phyloP scores from a whole-genome alignment of 2,888 invertebrate genomes.

The Dynastes grantii region DNA sequence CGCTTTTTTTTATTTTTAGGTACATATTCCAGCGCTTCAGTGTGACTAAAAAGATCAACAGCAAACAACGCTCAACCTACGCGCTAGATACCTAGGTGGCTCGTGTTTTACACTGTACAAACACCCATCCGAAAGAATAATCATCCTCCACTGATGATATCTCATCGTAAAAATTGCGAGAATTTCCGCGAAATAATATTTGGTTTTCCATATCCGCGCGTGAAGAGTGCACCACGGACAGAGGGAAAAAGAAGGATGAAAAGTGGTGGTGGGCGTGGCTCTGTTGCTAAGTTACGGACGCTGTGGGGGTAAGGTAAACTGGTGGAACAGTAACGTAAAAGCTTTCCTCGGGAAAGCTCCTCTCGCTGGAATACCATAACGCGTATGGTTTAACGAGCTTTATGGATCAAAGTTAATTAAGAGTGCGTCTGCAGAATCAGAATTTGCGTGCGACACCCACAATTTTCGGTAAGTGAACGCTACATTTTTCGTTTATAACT shows the following conservation, averaged over 20 bases:
- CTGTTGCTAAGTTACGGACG: constrained; percentile 67
- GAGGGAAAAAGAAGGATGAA: constrained; percentile 49
- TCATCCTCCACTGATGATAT: constrained; percentile 5
- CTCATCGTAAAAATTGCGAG: constrained; percentile 5
- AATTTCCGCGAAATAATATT: constrained; percentile 48
- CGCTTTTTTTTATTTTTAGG: background rate
- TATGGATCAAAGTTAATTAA: constrained; percentile 43
- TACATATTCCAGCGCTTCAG: background rate
- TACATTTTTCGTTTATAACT: background rate
- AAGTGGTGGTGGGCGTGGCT: constrained; percentile 63
- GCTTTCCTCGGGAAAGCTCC: constrained; percentile 61
- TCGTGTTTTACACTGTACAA: background rate
- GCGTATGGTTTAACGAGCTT: constrained; percentile 36
- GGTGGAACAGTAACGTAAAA: constrained; percentile 63
- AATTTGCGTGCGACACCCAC: constrained; percentile 23
- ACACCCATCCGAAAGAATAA: background rate
- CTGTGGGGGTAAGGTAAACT: constrained; percentile 65
- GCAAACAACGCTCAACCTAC: background rate
- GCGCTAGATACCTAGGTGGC: background rate
- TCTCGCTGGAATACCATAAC: constrained; percentile 35
- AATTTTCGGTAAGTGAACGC: constrained; percentile 17
- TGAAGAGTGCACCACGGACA: constrained; percentile 42
- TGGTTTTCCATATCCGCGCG: constrained; percentile 49
- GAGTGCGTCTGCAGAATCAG: constrained; percentile 31
- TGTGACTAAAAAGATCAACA: background rate